phyloP scores from a whole-genome alignment of 2,888 invertebrate genomes.

The Merodon equestris region DNA sequence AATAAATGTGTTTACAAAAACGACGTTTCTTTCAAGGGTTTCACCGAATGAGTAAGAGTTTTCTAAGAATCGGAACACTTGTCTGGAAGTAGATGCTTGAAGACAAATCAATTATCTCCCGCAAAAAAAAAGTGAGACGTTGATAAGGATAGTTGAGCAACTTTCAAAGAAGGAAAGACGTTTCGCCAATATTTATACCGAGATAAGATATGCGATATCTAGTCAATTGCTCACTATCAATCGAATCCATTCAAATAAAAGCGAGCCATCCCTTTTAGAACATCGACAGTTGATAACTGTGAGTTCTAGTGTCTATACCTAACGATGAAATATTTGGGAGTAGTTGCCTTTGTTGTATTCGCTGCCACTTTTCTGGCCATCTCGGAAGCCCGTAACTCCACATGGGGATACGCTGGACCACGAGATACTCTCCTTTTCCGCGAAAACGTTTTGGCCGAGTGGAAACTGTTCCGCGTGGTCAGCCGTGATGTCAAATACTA shows the following conservation, averaged over 20 bases:
- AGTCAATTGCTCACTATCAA: conserved; percentile 1
- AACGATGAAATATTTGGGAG: conserved; percentile 47
- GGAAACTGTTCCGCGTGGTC: conserved; percentile 57
- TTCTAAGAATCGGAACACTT: too few relatives aligned
- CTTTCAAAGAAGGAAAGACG: too few relatives aligned
- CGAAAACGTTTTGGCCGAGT: conserved; percentile 45
- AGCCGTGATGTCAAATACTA: conserved; percentile 50
- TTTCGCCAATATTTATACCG: background rate
- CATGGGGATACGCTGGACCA: conserved; percentile 38
- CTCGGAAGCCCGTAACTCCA: conserved; percentile 31
- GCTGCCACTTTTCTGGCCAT: conserved; percentile 39
- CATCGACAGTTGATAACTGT: conserved; percentile 1
- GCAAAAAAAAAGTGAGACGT: too few relatives aligned
- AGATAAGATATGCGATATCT: too few relatives aligned
- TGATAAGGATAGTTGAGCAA: too few relatives aligned
- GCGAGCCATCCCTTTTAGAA: background rate
- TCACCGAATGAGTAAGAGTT: too few relatives aligned
- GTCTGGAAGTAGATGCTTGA: too few relatives aligned
- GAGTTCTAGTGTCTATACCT: background rate
- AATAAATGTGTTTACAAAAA: conserved; percentile 46
- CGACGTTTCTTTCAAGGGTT: too few relatives aligned
- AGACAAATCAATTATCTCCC: too few relatives aligned
- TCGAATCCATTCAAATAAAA: conserved; percentile 23
- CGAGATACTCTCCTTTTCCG: conserved; percentile 48
- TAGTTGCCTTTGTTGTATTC: conserved; percentile 42